phyloP scores from a whole-genome alignment of 2,888 invertebrate species.

The Paralinhomoeus sp. region DNA sequence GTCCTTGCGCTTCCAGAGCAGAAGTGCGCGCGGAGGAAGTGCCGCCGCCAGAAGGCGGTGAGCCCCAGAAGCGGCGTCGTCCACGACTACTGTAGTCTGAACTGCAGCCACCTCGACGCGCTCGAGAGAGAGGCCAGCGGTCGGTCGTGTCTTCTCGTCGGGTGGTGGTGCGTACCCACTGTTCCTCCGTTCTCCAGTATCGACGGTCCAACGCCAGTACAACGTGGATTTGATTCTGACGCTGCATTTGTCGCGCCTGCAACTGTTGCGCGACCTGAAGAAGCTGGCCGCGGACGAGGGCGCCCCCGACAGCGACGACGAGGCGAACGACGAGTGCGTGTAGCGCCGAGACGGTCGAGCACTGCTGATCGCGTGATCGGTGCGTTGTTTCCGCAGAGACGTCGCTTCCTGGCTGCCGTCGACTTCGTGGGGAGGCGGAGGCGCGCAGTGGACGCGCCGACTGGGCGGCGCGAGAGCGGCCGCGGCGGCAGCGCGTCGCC shows the following conservation, averaged over 20 bases:
- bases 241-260: slow-evolving; percentile 43
- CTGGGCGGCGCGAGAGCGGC: no score
- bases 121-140: no score
- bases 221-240: slow-evolving; percentile 43
- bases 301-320: not conserved
- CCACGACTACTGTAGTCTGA: slow-evolving; percentile 37
- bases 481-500: no score
- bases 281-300: not conserved
- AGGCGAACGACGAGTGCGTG: not conserved
- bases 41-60: slow-evolving; percentile 29
- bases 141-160: no score
- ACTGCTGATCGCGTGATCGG: no score
- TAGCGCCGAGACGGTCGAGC: not conserved
- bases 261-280: slow-evolving; percentile 39
- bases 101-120: slow-evolving; percentile 11
- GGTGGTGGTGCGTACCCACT: no score
- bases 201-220: slow-evolving; percentile 26
- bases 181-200: no score
- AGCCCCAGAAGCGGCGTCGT: slow-evolving; percentile 33
- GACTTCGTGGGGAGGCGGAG: not conserved
- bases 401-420: not conserved
- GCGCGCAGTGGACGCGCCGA: no score
- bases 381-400: no score
- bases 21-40: slow-evolving; percentile 29
- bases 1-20: not conserved